These are phyloP conservation scores for Epistrophe eligans DNA, from an alignment of 2,888 invertebrate species.

Conservation along the genomic window DNA sequence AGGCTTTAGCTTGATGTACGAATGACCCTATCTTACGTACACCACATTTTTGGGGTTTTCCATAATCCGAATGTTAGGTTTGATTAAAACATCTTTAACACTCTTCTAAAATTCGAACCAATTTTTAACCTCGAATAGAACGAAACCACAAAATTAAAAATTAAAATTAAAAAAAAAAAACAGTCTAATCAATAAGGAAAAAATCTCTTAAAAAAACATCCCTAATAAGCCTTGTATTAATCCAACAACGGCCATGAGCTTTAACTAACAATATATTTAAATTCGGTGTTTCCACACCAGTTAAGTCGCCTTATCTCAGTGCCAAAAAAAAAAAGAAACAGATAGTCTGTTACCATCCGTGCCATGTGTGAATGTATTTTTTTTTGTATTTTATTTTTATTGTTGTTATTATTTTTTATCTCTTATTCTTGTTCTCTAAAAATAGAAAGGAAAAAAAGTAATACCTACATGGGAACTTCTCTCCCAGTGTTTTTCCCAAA, in stretches of 20 bases:
- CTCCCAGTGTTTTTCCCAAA: background rate
- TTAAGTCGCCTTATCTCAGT: conserved; percentile 3
- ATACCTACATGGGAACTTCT: background rate
- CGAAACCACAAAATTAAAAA: too few relatives aligned
- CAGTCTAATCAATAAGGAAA: too few relatives aligned
- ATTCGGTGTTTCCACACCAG: background rate
- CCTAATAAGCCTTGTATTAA: background rate
- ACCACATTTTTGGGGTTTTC: too few relatives aligned
- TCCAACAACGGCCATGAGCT: background rate
- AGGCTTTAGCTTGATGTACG: too few relatives aligned
- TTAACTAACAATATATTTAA: background rate
- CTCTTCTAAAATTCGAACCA: too few relatives aligned
- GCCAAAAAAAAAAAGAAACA: background rate
- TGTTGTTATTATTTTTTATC: background rate
- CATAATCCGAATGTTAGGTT: too few relatives aligned
- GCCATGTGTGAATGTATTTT: conserved; percentile 10
- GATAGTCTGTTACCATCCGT: conserved; percentile 34
- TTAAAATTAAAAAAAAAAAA: too few relatives aligned
- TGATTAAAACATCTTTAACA: too few relatives aligned
- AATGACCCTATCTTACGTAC: too few relatives aligned
- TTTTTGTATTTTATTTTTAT: conserved; percentile 11
- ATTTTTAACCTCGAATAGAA: too few relatives aligned
- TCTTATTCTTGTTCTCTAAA: conserved; percentile 6
- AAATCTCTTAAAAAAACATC: too few relatives aligned
- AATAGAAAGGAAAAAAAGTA: background rate